Conservation (phyloP, 2,797 vertebrate genomes). For the Chaunax sp. region DNA sequence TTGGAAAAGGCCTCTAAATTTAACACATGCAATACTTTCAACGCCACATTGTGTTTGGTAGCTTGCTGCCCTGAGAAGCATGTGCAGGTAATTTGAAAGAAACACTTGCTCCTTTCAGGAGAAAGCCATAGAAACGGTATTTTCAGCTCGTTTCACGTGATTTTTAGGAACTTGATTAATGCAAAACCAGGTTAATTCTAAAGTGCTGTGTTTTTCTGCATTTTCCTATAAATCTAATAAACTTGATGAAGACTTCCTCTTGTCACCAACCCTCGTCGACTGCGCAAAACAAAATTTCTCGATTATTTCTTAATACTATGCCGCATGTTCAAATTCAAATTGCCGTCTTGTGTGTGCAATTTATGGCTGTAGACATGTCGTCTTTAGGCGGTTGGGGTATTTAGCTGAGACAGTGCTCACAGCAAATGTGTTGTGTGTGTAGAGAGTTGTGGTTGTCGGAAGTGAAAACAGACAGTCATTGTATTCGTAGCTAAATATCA, state of each 20-base stretch:
- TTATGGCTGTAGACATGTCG: conserved; percentile 31
- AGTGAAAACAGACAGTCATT: conserved; percentile 67
- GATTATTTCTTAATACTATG: conserved; percentile 30
- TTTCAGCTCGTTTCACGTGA: conserved; percentile 42
- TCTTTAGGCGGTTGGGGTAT: conserved; percentile 25
- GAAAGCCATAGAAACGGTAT: conserved; percentile 36
- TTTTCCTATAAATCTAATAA: conserved; percentile 72
- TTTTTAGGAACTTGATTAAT: conserved; percentile 60
- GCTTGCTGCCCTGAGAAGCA: conserved; percentile 31
- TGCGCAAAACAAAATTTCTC: conserved; percentile 37
- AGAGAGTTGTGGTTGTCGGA: conserved; percentile 46
- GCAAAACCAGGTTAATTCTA: conserved; percentile 48
- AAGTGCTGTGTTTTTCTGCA: conserved; percentile 37
- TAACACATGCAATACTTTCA: conserved; percentile 10
- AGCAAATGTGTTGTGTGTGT: conserved; percentile 33
- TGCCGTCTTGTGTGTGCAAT: conserved; percentile 56
- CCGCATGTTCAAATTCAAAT: conserved; percentile 42
- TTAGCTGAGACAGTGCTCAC: conserved; percentile 28
- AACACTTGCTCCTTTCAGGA: conserved; percentile 41
- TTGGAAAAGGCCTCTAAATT: conserved; percentile 18
- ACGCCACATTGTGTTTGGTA: conserved; percentile 32
- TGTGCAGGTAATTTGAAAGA: conserved; percentile 52
- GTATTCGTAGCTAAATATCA: conserved; percentile 54
- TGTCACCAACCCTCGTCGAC: conserved; percentile 52
- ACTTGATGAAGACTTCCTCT: conserved; percentile 61